phyloP scores from a whole-genome alignment of 2,888 invertebrate species.

The Chrysolina haemoptera region DNA sequence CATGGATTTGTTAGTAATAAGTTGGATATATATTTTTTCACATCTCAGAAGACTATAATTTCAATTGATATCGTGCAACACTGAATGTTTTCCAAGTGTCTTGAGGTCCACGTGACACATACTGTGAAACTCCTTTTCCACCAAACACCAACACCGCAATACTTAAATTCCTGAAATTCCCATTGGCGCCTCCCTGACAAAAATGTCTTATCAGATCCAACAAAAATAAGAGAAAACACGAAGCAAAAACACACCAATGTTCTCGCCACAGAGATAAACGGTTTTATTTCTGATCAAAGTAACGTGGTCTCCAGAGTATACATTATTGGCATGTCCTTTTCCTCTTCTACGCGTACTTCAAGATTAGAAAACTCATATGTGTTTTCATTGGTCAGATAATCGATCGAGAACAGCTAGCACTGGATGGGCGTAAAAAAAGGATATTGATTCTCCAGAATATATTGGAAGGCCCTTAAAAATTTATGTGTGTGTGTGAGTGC shows the following conservation, averaged over 20 bases:
- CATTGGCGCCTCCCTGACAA: not conserved
- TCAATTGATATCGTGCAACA: no score
- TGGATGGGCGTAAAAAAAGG: constrained; percentile 19
- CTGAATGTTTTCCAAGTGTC: no score
- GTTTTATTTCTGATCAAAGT: constrained; percentile 20
- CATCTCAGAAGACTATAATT: no score
- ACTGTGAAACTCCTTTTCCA: not conserved
- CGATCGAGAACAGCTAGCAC: constrained; percentile 27
- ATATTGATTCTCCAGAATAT: constrained; percentile 12
- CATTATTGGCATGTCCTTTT: constrained; percentile 33
- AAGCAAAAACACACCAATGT: constrained; percentile 15
- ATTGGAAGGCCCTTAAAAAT: constrained; percentile 22
- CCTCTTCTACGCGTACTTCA: constrained; percentile 18
- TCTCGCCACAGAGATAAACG: constrained; percentile 20
- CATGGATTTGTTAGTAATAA: no score
- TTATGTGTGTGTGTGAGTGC: not conserved
- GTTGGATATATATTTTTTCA: no score
- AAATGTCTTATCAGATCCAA: not conserved
- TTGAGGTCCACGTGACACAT: not conserved
- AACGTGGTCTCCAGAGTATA: constrained; percentile 30
- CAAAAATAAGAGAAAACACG: constrained; percentile 2
- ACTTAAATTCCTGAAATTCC: not conserved
- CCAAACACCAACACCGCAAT: not conserved
- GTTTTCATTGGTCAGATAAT: constrained; percentile 38
- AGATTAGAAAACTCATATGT: constrained; percentile 30